These are phyloP conservation scores for Eulacestoma nigropectus DNA, from an alignment of 2,113 vertebrate species.

Conservation along the genomic window DNA sequence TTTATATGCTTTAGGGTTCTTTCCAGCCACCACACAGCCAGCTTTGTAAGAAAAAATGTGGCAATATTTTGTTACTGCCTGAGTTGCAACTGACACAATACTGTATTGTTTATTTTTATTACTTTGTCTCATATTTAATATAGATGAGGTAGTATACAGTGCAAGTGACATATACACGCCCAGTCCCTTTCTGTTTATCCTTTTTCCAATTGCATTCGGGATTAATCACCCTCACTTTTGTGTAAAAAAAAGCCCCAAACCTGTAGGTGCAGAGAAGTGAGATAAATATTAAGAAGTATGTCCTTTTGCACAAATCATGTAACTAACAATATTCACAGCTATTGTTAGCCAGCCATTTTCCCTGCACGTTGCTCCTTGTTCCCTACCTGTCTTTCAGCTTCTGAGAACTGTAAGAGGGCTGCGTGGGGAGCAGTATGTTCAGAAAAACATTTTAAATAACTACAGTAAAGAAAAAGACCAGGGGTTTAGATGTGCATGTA, in stretches of 20 bases:
- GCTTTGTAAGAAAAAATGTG: slow-evolving; percentile 46
- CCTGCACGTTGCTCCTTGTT: neutral
- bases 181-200: neutral
- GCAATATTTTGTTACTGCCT: slow-evolving; percentile 33
- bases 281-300: neutral
- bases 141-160: neutral
- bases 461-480: neutral
- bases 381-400: neutral
- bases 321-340: neutral
- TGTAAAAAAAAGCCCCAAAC: neutral
- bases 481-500: neutral
- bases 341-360: neutral
- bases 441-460: neutral
- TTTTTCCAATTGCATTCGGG: neutral
- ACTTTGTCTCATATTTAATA: slow-evolving; percentile 17
- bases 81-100: slow-evolving; percentile 23
- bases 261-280: neutral
- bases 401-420: neutral
- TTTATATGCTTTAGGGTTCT: slow-evolving; percentile 67
- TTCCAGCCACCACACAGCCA: slow-evolving; percentile 55
- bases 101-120: slow-evolving; percentile 19
- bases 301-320: neutral
- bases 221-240: neutral
- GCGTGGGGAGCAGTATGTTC: neutral
- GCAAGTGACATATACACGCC: neutral